Percentiles rank a stretch among this genome's conserved stretches.
Conservation (phyloP, 2,888 invertebrate genomes). For the Drosophila tripunctata region DNA sequence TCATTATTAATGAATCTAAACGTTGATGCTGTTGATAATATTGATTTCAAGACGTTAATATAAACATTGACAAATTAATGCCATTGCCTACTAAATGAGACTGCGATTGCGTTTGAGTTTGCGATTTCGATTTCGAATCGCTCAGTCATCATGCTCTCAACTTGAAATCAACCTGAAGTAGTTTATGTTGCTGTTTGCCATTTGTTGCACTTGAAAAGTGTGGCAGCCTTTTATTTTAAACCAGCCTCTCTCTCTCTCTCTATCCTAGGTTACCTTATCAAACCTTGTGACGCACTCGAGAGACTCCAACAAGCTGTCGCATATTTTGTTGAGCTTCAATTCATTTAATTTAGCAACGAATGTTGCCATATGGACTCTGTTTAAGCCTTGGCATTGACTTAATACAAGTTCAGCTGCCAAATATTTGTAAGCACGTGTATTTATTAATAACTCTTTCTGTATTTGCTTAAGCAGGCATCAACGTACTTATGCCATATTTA, state of each 20-base stretch:
- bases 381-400: constrained; percentile 55
- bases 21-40: constrained; percentile 56
- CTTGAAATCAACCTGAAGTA: constrained; percentile 49
- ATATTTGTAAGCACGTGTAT: constrained; percentile 41
- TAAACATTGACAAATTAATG: constrained; percentile 78
- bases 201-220: constrained; percentile 58
- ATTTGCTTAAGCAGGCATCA: constrained; percentile 61
- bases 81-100: constrained; percentile 36
- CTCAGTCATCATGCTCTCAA: constrained; percentile 56
- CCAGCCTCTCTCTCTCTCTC: no score
- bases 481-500: constrained; percentile 27
- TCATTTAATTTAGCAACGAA: constrained; percentile 12
- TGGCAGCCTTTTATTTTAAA: constrained; percentile 36
- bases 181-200: constrained; percentile 26
- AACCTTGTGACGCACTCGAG: constrained; percentile 64
- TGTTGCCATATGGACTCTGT: constrained; percentile 10
- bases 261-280: constrained; percentile 54
- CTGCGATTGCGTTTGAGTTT: constrained; percentile 18
- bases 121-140: constrained; percentile 28
- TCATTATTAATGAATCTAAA: constrained; percentile 65
- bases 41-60: constrained; percentile 64
- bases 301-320: constrained; percentile 36
- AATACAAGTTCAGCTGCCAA: constrained; percentile 24
- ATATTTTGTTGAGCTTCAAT: constrained; percentile 10
- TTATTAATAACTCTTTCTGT: constrained; percentile 45